Percentiles rank a stretch among this genome's conserved stretches.
phyloP scores from a whole-genome alignment of 2,797 vertebrate genomes.

The Xenopus petersii region DNA sequence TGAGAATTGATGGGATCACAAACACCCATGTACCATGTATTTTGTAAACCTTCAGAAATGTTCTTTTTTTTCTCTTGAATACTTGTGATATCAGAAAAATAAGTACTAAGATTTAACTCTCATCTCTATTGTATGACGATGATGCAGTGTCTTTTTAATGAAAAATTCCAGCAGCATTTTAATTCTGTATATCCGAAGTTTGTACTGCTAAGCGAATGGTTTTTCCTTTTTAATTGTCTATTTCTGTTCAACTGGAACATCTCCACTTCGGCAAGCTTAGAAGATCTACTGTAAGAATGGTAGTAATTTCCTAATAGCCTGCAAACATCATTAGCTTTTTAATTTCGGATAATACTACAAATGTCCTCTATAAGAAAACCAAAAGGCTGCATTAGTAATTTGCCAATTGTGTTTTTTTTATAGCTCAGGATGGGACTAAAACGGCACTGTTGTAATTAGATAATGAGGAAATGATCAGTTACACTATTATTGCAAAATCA shows the following conservation, averaged over 20 bases:
- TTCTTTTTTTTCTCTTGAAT: no score
- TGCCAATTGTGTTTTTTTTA: constrained; percentile 51
- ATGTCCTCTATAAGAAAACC: constrained; percentile 51
- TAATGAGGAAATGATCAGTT: constrained; percentile 43
- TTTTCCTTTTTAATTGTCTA: constrained; percentile 8
- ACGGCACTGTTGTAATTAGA: constrained; percentile 45
- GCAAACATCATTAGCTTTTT: constrained; percentile 53
- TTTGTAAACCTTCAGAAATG: no score
- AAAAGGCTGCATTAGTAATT: constrained; percentile 10
- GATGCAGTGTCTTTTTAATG: no score
- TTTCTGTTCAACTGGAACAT: constrained; percentile 6
- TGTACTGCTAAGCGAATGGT: constrained; percentile 4
- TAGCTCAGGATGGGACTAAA: constrained; percentile 35
- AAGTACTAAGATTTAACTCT: no score
- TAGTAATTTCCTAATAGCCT: constrained; percentile 42
- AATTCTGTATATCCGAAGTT: not conserved
- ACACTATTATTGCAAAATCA: not conserved
- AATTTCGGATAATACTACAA: constrained; percentile 52
- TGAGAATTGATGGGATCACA: no score
- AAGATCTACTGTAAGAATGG: constrained; percentile 21
- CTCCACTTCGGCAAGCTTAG: constrained; percentile 27
- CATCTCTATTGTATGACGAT: no score
- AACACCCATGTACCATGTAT: no score
- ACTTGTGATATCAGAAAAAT: no score
- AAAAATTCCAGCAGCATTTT: no score